Conservation (phyloP, 1,140 invertebrate species). For the Palaemon carinicauda region DNA sequence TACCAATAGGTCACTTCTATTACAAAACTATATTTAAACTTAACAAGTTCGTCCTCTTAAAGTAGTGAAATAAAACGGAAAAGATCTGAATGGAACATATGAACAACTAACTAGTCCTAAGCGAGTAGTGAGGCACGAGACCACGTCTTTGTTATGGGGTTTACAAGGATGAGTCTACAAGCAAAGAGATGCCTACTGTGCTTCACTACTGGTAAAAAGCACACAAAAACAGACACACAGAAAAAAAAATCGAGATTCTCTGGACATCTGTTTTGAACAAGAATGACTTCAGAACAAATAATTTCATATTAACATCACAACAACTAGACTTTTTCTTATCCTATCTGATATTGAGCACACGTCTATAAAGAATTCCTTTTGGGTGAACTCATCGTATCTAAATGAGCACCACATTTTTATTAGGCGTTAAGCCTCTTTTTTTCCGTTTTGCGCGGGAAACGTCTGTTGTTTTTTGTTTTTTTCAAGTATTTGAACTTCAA, state of each 20-base stretch:
- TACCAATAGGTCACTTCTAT: slow-evolving; percentile 26
- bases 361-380: slow-evolving; percentile 38
- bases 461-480: not conserved
- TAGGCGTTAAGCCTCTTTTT: slow-evolving; percentile 4
- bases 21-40: not conserved
- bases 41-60: not conserved
- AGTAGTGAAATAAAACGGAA: slow-evolving; percentile 9
- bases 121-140: slow-evolving; percentile 44
- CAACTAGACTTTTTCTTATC: slow-evolving; percentile 56
- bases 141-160: slow-evolving; percentile 23
- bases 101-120: slow-evolving; percentile 38
- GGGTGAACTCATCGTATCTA: slow-evolving; percentile 37
- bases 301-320: slow-evolving; percentile 46
- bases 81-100: slow-evolving; percentile 3
- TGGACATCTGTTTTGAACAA: slow-evolving; percentile 37
- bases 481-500: too few relatives aligned
- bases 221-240: slow-evolving; percentile 41
- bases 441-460: slow-evolving; percentile 16
- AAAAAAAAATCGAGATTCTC: slow-evolving; percentile 33
- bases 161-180: slow-evolving; percentile 34
- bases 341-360: slow-evolving; percentile 55
- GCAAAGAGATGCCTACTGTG: slow-evolving; percentile 44
- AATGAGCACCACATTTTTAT: slow-evolving; percentile 49
- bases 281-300: slow-evolving; percentile 47
- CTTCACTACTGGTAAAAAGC: slow-evolving; percentile 50